Evolutionary conservation across 2,113 vertebrate species (phyloP).

Genomic region (Psephotus haematonotus): DNA sequence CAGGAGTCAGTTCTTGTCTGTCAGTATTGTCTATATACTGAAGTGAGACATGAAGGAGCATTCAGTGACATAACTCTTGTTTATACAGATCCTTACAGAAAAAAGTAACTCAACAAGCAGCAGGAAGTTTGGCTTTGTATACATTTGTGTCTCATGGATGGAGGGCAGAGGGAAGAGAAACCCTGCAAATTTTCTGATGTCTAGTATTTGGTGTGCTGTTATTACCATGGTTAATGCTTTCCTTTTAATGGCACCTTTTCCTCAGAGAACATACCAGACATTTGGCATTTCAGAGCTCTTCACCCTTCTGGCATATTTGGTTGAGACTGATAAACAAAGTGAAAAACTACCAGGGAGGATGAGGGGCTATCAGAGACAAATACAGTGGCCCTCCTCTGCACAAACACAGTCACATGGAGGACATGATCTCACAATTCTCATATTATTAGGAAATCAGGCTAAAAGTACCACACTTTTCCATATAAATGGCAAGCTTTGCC

Average conservation of each 20-base stretch:
- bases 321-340: background rate
- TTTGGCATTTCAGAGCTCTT: background rate
- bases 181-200: background rate
- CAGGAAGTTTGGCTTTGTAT: background rate
- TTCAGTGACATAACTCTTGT: background rate
- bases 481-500: background rate
- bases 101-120: background rate
- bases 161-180: background rate
- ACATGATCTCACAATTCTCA: background rate
- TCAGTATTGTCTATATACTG: background rate
- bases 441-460: slow-evolving; percentile 3
- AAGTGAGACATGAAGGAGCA: background rate
- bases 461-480: slow-evolving; percentile 33
- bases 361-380: background rate
- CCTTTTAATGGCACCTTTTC: background rate
- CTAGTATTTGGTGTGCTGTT: background rate
- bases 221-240: background rate
- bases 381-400: background rate
- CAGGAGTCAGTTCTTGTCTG: background rate
- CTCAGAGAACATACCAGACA: background rate
- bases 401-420: background rate
- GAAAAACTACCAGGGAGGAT: background rate
- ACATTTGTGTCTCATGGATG: background rate
- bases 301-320: background rate
- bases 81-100: background rate